Percentiles rank a stretch among this genome's conserved stretches.
Evolutionary conservation across 2,797 vertebrate genomes (phyloP).

Genomic region (Trichosurus vulpecula): DNA sequence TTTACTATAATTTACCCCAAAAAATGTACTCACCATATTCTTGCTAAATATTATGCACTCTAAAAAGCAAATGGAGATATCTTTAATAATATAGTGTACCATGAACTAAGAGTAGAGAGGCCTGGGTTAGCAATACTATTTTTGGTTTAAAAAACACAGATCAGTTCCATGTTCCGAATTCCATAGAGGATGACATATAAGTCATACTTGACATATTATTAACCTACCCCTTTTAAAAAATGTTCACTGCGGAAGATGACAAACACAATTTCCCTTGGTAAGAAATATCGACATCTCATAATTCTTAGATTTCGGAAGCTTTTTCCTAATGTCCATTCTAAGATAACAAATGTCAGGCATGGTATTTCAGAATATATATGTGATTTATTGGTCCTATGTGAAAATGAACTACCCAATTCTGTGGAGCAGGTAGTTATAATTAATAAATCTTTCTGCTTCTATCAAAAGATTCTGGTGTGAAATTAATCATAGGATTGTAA

Average conservation of each 20-base stretch:
- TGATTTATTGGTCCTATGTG: slow-evolving; percentile 1
- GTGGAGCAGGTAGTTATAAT: slow-evolving; percentile 40
- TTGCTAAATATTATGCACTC: not conserved
- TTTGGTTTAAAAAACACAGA: slow-evolving; percentile 31
- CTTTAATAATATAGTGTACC: not conserved
- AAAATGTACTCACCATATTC: not conserved
- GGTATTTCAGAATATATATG: not conserved
- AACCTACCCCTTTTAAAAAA: not conserved
- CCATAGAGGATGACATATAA: not conserved
- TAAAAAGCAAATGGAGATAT: slow-evolving; percentile 22
- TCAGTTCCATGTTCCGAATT: not conserved
- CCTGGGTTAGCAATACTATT: not conserved
- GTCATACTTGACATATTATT: slow-evolving; percentile 32
- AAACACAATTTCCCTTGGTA: not conserved
- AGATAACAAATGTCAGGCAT: not conserved
- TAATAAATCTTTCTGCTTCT: slow-evolving; percentile 2
- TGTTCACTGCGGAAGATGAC: not conserved
- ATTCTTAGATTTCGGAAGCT: not conserved
- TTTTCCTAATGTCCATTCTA: not conserved
- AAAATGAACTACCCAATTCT: slow-evolving; percentile 33
- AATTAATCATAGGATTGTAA: not conserved
- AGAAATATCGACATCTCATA: not conserved
- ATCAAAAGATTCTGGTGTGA: not conserved
- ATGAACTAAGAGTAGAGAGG: not conserved
- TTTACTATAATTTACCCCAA: not conserved